Percentiles rank a stretch among this genome's conserved stretches.
phyloP scores from a whole-genome alignment of 2,888 invertebrate genomes.

The Phalera bucephala region DNA sequence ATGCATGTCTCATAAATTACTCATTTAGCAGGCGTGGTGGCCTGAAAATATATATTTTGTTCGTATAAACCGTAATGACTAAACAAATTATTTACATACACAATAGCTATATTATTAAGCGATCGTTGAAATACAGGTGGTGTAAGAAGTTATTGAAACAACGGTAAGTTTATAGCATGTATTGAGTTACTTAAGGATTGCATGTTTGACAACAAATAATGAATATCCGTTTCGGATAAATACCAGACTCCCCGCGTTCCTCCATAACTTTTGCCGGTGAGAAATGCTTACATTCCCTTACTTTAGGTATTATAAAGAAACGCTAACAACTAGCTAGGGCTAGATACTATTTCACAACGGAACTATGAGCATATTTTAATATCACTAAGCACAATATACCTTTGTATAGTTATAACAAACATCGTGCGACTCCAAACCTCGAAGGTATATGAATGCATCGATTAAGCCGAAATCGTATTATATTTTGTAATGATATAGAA shows the following conservation, averaged over 20 bases:
- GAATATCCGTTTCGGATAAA: constrained; percentile 16
- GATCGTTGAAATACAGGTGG: constrained; percentile 14
- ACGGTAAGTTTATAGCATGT: constrained; percentile 25
- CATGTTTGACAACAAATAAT: constrained; percentile 13
- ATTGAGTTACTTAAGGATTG: constrained; percentile 16
- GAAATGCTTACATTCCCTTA: constrained; percentile 51
- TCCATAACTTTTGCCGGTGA: constrained; percentile 26
- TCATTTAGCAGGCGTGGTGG: constrained; percentile 27
- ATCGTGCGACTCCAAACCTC: constrained; percentile 47
- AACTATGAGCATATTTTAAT: constrained; percentile 76
- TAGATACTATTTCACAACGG: constrained; percentile 77
- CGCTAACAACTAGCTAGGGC: constrained; percentile 72
- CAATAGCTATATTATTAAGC: constrained; percentile 18
- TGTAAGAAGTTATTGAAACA: constrained; percentile 26
- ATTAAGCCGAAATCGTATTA: constrained; percentile 57
- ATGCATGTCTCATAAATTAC: constrained; percentile 61
- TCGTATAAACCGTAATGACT: constrained; percentile 47
- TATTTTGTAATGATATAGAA: constrained; percentile 52
- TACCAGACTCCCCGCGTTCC: constrained; percentile 15
- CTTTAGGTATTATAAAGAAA: constrained; percentile 47
- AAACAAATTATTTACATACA: constrained; percentile 66
- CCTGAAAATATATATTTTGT: constrained; percentile 43
- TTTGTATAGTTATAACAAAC: constrained; percentile 46
- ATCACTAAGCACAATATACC: constrained; percentile 76
- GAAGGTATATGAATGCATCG: constrained; percentile 48